Base-by-base conservation (phyloP, 2,797 vertebrate genomes). In the Poliocrania exsul region DNA sequence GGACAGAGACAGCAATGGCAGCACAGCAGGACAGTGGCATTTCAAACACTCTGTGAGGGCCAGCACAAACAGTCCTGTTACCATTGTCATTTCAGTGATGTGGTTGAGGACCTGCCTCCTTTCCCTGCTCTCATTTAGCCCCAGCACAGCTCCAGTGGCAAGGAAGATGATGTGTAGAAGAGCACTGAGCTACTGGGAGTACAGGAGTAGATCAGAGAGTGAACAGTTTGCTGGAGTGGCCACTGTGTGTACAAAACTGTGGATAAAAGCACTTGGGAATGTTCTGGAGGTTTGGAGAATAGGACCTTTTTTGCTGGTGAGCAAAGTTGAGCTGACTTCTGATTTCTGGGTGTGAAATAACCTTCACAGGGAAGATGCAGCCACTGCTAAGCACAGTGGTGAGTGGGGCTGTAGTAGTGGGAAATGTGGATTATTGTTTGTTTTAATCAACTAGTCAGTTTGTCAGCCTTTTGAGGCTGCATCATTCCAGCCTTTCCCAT, bases 401-500 rank as follows among this genome's bases (percentile, higher is more conserved):
- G 91, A 74, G 40, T 86, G 87, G 62, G 21, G 33, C 90, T 88
- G 56, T 23, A 79, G 56, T 23, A 79, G 82, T 83, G 80, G 72
- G 28, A 89, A 66, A 29, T 38, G 28, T 51, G 38, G 83, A 38
- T 83, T 79, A 29, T 70, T 89, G 67, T 82, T 96, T 92, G 28
- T 88, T 96, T 93, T 86, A 92, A 69, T 83, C 81, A 84, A 13
- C 40, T 87, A 78, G 56, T 53, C 60, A n/a, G n/a, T 61, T 82
- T 86, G 60, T 35, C 47, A 78, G 42, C 66, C 56, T 75, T 75
- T 56, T 17, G 80, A 70, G 60, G 73, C 58, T 64, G 66, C 84
- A 74, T 60, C 10, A 10, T 61, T 90, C 51, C 81, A 82, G 67
- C 53, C 35, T 65, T 71, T 78, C 51, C 38, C 10, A 2, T 79